Conservation (phyloP, 2,797 vertebrate genomes). For the Cuculus canorus region DNA sequence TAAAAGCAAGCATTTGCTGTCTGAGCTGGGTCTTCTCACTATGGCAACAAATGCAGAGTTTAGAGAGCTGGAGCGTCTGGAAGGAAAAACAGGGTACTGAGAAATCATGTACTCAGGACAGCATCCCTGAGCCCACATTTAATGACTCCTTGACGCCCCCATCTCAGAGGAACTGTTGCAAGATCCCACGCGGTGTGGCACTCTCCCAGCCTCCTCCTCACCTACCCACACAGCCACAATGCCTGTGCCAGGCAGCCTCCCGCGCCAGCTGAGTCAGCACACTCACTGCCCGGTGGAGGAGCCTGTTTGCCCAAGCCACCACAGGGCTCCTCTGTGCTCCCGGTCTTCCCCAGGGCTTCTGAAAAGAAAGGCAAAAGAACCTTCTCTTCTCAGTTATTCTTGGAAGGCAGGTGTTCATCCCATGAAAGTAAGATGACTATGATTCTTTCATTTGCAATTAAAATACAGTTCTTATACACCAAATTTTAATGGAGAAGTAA, state of each 20-base stretch:
- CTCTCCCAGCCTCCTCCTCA: background rate
- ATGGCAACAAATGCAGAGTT: background rate
- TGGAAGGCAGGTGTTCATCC: background rate
- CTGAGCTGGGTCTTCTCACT: background rate
- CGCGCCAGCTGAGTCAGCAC: rapidly evolving
- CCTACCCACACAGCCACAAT: background rate
- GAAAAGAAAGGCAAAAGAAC: background rate
- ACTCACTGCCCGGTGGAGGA: rapidly evolving
- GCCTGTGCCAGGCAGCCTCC: background rate
- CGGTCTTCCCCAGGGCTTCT: background rate
- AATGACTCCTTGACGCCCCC: rapidly evolving
- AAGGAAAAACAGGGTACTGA: background rate
- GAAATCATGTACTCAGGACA: background rate
- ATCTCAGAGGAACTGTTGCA: background rate
- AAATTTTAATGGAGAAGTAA: conserved; percentile 24
- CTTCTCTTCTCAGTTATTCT: background rate
- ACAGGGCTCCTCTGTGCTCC: rapidly evolving
- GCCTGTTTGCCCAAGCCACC: rapidly evolving
- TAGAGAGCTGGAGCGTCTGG: background rate
- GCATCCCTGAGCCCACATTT: rapidly evolving
- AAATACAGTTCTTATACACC: conserved; percentile 26
- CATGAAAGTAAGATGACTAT: background rate
- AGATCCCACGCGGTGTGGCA: rapidly evolving
- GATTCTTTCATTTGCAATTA: conserved; percentile 47
- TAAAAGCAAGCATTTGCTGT: background rate